Conservation (phyloP, 92 coral and sea anemone genomes). For the Epizoanthus scotinus region DNA sequence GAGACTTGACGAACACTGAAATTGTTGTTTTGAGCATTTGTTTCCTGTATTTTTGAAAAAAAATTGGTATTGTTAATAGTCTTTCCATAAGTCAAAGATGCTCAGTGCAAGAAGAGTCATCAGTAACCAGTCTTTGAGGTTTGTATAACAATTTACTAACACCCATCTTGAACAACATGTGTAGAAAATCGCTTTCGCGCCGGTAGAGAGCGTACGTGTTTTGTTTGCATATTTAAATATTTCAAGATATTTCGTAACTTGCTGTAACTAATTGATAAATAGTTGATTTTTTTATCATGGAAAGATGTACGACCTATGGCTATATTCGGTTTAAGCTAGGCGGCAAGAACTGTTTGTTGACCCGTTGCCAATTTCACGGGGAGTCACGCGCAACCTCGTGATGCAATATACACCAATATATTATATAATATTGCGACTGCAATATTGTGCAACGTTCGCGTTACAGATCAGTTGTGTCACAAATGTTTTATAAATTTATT, state of each 20-base stretch:
- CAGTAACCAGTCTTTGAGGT: conserved; percentile 25
- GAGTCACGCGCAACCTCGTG: neutral
- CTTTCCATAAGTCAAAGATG: conserved; percentile 15
- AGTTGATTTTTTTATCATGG: no score
- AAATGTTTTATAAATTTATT: no score
- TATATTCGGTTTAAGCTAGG: neutral
- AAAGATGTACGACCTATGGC: neutral
- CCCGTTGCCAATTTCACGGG: no score
- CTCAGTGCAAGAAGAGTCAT: conserved; percentile 17
- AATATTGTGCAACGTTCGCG: no score
- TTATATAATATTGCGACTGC: no score
- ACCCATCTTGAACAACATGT: neutral
- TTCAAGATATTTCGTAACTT: neutral
- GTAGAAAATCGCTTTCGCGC: neutral
- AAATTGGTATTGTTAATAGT: neutral
- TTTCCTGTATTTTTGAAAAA: neutral
- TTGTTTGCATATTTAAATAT: no score
- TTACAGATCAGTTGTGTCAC: no score
- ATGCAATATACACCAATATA: neutral
- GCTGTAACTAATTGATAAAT: no score
- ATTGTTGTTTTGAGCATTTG: no score
- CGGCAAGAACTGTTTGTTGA: no score
- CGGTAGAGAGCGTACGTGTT: neutral
- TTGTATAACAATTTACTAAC: neutral
- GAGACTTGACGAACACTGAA: neutral